Evolutionary conservation across 2,888 invertebrate genomes (phyloP).

Genomic region (Eulithis prunata): DNA sequence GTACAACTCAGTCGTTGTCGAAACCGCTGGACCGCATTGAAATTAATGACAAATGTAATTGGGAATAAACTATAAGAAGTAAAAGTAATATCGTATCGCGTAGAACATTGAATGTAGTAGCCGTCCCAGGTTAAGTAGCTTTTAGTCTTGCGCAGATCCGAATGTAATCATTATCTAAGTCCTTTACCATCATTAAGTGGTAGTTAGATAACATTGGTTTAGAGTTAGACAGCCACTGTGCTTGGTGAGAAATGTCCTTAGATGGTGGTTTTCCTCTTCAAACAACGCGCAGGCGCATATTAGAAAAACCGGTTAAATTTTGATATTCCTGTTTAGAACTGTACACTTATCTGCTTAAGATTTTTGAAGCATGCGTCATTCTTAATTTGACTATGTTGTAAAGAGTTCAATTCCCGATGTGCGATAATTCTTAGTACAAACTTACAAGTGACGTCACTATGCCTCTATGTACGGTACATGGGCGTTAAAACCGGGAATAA

Average conservation of each 20-base stretch:
- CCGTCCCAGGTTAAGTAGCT: conserved; percentile 16
- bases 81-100: conserved; percentile 67
- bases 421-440: too few species aligned
- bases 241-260: conserved; percentile 4
- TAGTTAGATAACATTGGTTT: too few species aligned
- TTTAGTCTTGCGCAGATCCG: conserved; percentile 22
- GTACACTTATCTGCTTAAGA: too few species aligned
- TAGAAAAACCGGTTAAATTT: background rate
- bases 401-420: too few species aligned
- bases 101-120: conserved; percentile 37
- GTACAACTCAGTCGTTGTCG: conserved; percentile 27
- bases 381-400: too few species aligned
- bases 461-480: too few species aligned
- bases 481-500: too few species aligned
- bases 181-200: too few species aligned
- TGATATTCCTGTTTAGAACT: too few species aligned
- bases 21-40: conserved; percentile 44
- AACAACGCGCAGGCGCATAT: conserved; percentile 6
- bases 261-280: conserved; percentile 24
- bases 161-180: too few species aligned
- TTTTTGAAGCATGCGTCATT: too few species aligned
- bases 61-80: conserved; percentile 64
- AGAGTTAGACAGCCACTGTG: background rate
- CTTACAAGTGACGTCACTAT: too few species aligned
- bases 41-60: conserved; percentile 54